These are phyloP conservation scores for Gadus macrocephalus DNA, from an alignment of 2,113 vertebrate species.

Conservation along the genomic window DNA sequence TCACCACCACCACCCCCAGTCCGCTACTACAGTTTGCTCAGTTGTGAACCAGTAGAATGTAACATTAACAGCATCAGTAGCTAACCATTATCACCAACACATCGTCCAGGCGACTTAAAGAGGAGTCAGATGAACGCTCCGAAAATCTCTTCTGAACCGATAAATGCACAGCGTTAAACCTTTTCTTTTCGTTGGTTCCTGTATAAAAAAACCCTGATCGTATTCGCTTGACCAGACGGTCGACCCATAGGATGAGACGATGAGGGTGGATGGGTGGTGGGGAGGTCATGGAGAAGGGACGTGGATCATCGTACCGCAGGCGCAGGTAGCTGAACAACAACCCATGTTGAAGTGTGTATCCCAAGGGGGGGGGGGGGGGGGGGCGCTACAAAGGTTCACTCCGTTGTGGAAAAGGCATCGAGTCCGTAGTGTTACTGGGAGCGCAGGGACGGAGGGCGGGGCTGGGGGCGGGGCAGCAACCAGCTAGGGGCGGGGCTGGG, in stretches of 20 bases:
- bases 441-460: conserved; percentile 24
- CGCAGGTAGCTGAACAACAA: not conserved
- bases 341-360: conserved; percentile 18
- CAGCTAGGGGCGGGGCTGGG: too few relatives aligned
- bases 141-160: not conserved
- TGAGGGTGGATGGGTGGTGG: not conserved
- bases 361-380: conserved; percentile 23
- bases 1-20: not conserved
- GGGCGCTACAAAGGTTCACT: conserved; percentile 16
- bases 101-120: conserved; percentile 5
- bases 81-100: conserved; percentile 7
- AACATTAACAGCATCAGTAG: not conserved
- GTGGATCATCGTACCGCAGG: too few relatives aligned
- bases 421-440: conserved; percentile 63
- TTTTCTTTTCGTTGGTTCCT: conserved; percentile 10
- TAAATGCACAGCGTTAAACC: conserved; percentile 13
- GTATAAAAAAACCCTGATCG: conserved; percentile 31
- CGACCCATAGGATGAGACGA: conserved; percentile 25
- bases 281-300: not conserved
- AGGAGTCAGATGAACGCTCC: not conserved
- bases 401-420: conserved; percentile 18
- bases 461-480: not conserved
- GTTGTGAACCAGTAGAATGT: conserved; percentile 20
- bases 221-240: conserved; percentile 6
- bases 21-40: conserved; percentile 46